Evolutionary conservation across 2,113 vertebrate genomes (phyloP), one percentile per base, ranked within the genome.

Genomic region (Heteronetta atricapilla): DNA sequence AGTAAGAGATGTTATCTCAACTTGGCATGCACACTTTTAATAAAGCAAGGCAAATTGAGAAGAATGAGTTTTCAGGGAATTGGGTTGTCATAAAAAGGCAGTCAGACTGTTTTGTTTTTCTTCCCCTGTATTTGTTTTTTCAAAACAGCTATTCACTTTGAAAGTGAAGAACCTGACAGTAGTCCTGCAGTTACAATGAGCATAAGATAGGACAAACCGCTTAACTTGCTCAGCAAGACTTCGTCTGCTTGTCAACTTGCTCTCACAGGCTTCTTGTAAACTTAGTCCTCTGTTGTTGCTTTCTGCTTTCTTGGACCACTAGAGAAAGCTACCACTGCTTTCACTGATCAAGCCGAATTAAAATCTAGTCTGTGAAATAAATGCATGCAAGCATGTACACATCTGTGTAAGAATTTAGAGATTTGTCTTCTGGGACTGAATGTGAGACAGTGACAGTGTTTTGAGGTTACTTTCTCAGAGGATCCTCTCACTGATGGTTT

Each of bases 41-140:
- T 86, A 80, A 80, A 66, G 62, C 16, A 63, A 42, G 21, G 64
- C 48, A 88, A 82, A 76, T 33, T 62, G 53, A 92, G 63, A 86
- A 86, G 91, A 93, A 88, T 50, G 2, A 66, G 28, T 56, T 95
- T 82, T 87, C 62, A 69, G 52, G 38, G 62, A 94, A 40, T 44
- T 84, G 46, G 13, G 31, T 76, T 84, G n/a, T 58, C 72, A 17
- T 38, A 16, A 78, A 67, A 86, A 58, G 46, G 0, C 15, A 34
- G 21, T 70, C 50, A 23, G 3, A 25, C 6, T 60, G n/a, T 82
- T 59, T 64, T 44, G 18, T 58, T 77, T 21, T 42, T 10, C 4
- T 25, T 46, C 15, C 5, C 11, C 3, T 10, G 8, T 14, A 10
- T 72, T 90, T 88, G 58, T 66, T 63, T 92, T 94, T 94, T 56